Conservation (phyloP, 1,140 invertebrate genomes). For the Drosophila biarmipes region DNA sequence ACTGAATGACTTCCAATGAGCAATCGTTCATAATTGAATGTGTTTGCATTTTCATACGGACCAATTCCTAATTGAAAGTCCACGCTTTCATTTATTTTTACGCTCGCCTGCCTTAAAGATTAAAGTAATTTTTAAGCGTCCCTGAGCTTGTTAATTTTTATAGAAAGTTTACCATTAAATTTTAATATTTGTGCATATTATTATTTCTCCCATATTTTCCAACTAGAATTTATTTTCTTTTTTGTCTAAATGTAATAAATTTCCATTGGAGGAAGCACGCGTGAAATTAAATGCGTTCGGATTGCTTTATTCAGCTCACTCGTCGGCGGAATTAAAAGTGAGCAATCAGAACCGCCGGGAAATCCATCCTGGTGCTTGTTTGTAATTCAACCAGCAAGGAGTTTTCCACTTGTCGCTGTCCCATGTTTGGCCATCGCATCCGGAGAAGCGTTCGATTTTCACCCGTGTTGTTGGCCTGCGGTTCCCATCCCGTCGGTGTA, state of each 20-base stretch:
- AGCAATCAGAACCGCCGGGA: slow-evolving; percentile 32
- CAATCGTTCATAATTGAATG: slow-evolving; percentile 22
- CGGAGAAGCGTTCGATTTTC: slow-evolving; percentile 45
- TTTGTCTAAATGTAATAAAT: not conserved
- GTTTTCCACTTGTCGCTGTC: slow-evolving; percentile 28
- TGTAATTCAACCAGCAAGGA: slow-evolving; percentile 29
- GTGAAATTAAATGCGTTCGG: slow-evolving; percentile 15
- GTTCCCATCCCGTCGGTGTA: not conserved
- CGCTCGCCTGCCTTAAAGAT: not conserved
- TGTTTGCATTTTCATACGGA: not conserved
- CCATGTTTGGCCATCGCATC: slow-evolving; percentile 32
- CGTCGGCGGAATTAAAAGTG: slow-evolving; percentile 20
- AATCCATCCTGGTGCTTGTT: slow-evolving; percentile 38
- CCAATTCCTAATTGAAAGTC: slow-evolving; percentile 1
- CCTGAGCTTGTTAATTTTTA: too few species aligned
- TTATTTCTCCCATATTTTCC: too few species aligned
- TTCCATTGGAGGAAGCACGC: not conserved
- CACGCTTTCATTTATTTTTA: not conserved
- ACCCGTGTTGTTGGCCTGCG: slow-evolving; percentile 22
- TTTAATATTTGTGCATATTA: too few species aligned
- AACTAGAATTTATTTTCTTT: not conserved
- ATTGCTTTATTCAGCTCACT: not conserved
- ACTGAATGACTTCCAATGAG: slow-evolving; percentile 1
- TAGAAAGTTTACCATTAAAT: too few species aligned
- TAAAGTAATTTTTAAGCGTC: too few species aligned